These are phyloP conservation scores for Strigamia maritima DNA, from an alignment of 2,888 invertebrate genomes.

Conservation along the genomic window DNA sequence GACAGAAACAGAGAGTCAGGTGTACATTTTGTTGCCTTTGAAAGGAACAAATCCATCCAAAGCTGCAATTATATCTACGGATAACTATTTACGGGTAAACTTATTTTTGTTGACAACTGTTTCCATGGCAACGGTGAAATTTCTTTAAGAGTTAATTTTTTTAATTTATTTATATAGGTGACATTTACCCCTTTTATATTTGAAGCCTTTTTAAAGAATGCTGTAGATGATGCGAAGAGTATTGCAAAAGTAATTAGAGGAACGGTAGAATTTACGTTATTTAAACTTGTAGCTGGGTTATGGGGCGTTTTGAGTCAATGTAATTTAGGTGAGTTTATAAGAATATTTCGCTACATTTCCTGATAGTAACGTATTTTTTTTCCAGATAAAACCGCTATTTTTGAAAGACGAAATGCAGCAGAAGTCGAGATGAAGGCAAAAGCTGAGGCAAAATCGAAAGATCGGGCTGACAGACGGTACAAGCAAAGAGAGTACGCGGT, in stretches of 20 bases:
- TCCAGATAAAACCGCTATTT: background rate
- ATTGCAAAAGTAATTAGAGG: slow-evolving; percentile 63
- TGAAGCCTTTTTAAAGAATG: slow-evolving; percentile 66
- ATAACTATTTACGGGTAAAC: slow-evolving; percentile 65
- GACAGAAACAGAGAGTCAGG: slow-evolving; percentile 64
- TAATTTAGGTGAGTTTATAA: background rate
- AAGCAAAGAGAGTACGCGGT: slow-evolving; percentile 62
- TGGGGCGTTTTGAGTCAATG: background rate
- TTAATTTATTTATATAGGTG: slow-evolving; percentile 53
- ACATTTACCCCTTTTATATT: slow-evolving; percentile 70
- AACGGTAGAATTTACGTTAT: background rate
- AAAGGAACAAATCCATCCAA: slow-evolving; percentile 63
- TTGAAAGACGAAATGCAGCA: slow-evolving; percentile 58
- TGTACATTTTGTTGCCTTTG: slow-evolving; percentile 65
- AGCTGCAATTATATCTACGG: slow-evolving; percentile 67
- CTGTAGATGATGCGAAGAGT: slow-evolving; percentile 63
- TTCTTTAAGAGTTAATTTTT: no score
- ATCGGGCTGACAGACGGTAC: slow-evolving; percentile 43
- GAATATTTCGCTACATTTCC: background rate
- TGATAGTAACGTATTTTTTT: background rate
- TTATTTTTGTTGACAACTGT: background rate
- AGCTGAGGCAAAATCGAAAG: slow-evolving; percentile 59
- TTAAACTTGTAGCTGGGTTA: background rate
- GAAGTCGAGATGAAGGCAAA: slow-evolving; percentile 60
- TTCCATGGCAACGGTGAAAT: background rate